Evolutionary conservation across 2,113 vertebrate genomes (phyloP), one percentile per base, ranked within the genome.

Genomic region (Columba janthina): DNA sequence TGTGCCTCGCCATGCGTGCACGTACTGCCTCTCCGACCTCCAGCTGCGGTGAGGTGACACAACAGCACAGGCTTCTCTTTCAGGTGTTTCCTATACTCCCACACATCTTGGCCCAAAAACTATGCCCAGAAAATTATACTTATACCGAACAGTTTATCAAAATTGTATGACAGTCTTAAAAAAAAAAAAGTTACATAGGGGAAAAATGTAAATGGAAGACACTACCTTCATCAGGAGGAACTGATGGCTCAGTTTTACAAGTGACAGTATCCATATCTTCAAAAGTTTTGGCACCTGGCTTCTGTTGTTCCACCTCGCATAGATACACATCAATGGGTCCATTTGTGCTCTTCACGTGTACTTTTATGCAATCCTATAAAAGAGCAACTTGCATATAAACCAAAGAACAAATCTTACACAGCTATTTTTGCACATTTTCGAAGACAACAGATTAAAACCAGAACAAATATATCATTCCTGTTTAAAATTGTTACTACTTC

Each of bases 291-390:
- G 21, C 18, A 19, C 24, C 31, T 18, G 90, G 8, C 13, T 89
- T 96, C 20, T 73, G 76, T 84, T 96, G 92, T 51, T 98, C 97
- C 25, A 98, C 95, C 13, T 99, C 99, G 70, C 98, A 99, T 0
- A 99, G 92, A 93, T 98, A 97, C 6, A 99, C 98, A 0, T 96
- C 94, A 53, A 99, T 98, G 36, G 99, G 99, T 17, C 99, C 99
- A n/a, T 95, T 98, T 48, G 97, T 98, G 53, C 98, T 99, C 87
- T 98, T 99, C 78, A 99, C 97, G 7, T 98, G 98, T 16, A 99
- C 96, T 79, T 98, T 97, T 97, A 99, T 98, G 14, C 96, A 98
- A 73, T 99, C 98, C 99, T 99, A 85, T 21, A 76, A 94, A 74
- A 91, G 10, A 85, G 24, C 5, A 6, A 85, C 44, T 89, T 67